Percentiles rank a stretch among this genome's conserved stretches.
phyloP scores from a whole-genome alignment of 2,113 vertebrate genomes.

The Mystacornis crossleyi region DNA sequence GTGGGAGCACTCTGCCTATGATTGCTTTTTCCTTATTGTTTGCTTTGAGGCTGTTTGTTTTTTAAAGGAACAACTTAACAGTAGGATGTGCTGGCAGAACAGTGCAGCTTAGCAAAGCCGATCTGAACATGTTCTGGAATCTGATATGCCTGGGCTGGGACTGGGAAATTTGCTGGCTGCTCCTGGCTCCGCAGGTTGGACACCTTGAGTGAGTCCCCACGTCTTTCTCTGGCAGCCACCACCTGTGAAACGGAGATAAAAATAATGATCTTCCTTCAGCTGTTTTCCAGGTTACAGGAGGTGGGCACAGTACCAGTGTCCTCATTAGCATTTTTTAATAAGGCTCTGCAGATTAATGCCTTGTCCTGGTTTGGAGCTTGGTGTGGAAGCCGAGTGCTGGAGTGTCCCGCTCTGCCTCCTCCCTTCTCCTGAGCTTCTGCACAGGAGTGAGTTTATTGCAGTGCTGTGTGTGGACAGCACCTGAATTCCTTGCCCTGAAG shows the following conservation, averaged over 20 bases:
- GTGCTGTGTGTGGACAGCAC: not conserved
- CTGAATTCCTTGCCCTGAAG: not conserved
- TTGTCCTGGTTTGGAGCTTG: not conserved
- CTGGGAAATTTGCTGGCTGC: not conserved
- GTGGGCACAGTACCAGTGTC: not conserved
- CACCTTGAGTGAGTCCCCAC: not conserved
- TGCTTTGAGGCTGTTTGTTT: not conserved
- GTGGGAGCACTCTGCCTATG: not conserved
- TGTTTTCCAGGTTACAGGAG: not conserved
- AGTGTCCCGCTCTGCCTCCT: not conserved
- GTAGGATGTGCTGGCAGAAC: not conserved
- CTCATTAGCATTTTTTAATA: not conserved
- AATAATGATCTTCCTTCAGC: not conserved
- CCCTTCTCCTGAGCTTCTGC: not conserved
- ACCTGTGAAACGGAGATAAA: not conserved
- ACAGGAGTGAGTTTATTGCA: not conserved
- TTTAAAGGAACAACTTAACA: not conserved
- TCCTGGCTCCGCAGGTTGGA: accelerated
- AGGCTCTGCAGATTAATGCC: not conserved
- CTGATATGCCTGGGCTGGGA: not conserved
- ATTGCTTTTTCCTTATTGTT: not conserved
- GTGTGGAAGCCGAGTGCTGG: accelerated
- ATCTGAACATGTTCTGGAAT: not conserved
- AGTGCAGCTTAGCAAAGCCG: not conserved
- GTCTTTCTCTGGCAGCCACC: not conserved